Base-by-base conservation (phyloP, 2,888 invertebrate genomes). In the Merodon equestris region DNA sequence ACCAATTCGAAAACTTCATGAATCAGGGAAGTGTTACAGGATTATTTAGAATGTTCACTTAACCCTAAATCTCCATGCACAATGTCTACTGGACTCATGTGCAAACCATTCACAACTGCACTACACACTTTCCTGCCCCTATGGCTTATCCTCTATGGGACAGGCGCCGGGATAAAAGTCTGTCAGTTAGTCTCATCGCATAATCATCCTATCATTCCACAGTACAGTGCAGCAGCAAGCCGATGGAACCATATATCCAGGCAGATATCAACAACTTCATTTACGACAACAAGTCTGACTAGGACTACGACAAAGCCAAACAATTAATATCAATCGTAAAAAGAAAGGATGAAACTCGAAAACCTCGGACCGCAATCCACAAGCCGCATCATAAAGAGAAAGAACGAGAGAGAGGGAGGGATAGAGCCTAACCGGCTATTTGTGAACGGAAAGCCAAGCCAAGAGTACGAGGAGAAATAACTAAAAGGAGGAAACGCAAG, bases 291-390 rank as follows among this genome's bases (percentile, higher is more conserved):
- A 19, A 51, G 45, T 12, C 9, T 14, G 17, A 54, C 54, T 27
- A 44, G n/a, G n/a, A 67, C 15, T 34, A 57, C 45, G 61, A 73
- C 74, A 74, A 79, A 79, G 79, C 74, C 74, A 74, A 79, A 70
- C 74, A 79, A 79, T 79, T 74, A 79, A 74, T 74, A 74, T 68
- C 63, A 79, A 79, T 79, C 74, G 79, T 60, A 73, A 68, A 79
- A 79, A 68, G 44, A 45, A 57, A 34, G 36, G 53, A 64, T 74
- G 64, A 58, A 68, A 48, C 61, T 58, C 58, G 44, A 54, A 72
- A 60, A 47, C 67, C 50, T 63, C 61, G 63, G 53, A 79, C 79
- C 68, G 63, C 79, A 79, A 74, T 79, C 70, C 79, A 74, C 79
- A 79, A 56, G 42, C 79, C 74, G 64, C 79, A 79, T 70, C 74